Base-by-base conservation (phyloP, 2,113 vertebrate species). In the Aegithalos caudatus region DNA sequence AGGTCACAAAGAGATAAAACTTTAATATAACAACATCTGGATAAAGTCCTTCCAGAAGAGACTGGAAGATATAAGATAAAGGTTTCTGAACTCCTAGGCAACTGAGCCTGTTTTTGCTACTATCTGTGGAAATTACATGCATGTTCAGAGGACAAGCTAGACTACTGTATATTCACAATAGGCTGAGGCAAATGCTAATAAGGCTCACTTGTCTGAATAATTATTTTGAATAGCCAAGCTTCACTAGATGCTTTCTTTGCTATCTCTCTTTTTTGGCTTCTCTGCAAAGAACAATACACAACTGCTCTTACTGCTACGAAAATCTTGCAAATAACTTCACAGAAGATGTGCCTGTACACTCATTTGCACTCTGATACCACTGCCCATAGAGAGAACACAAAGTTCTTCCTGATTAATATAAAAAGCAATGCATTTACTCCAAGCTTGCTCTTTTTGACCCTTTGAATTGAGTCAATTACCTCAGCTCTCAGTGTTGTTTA, bases 101-200 rank as follows among this genome's bases (percentile, higher is more conserved):
- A 90, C 94, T 93, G 70, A 82, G 77, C 80, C 73, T 81, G 89
- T 7, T 67, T 78, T 66, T 91, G 84, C 93, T 84, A 71, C 89
- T 84, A 91, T 97, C 71, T 74, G 77, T 77, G 96, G 97, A 94
- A 97, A 97, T 97, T 92, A 80, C 88, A 96, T 92, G 97, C 93
- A 57, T 57, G 81, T 93, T 80, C 77, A 92, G 94, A 96, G 94
- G 50, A 95, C 71, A 95, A 89, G 86, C 66, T 92, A 94, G 58
- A 88, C 94, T 95, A 95, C 95, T 81, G 86, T 94, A 92, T 44
- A 53, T 18, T 74, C 82, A 93, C 88, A 93, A 80, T 40, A 60
- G 94, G 86, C 77, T 90, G 80, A 96, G 76, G 64, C 72, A 93
- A 94, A 96, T 95, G 92, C 91, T 95, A 96, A 95, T 94, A 81